Base-by-base conservation (phyloP, 2,888 invertebrate species). In the Cenopis cana region DNA sequence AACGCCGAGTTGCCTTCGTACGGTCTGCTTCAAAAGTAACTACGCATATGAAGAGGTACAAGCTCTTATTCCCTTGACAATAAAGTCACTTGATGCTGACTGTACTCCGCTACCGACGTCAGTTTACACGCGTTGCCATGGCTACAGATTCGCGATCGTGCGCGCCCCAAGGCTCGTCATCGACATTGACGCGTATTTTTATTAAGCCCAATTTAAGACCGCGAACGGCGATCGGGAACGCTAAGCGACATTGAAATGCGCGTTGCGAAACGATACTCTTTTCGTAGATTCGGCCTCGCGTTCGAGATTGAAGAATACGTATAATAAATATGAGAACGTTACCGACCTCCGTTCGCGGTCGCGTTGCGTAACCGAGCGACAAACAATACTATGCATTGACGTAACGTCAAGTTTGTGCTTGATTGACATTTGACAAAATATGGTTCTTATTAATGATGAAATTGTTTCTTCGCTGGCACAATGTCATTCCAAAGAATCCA, bases 301-400 rank as follows among this genome's bases (percentile, higher is more conserved):
- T 82, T 84, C 81, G 85, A 89, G 90, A 92, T 90, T 89, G 90
- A 92, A 91, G 92, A 92, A 91, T 91, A 91, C 90, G 89, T 91
- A 89, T 88, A 88, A 89, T 89, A 91, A 91, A 91, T 91, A 92
- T 90, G 91, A 91, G 93, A 92, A 90, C 91, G 89, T 85, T 90
- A 83, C 85, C 88, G 91, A 91, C 93, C 93, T 92, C 82, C 80
- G 85, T 90, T 92, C 89, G 91, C 91, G 93, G 93, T 89, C 93
- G 76, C 71, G 81, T 93, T 92, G 90, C 88, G 91, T 90, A 91
- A 93, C 84, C 80, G 76, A 80, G 79, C 85, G 87, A 89, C 89
- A 88, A 86, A 92, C 92, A 92, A 91, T 91, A 86, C 87, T 79
- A 81, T 75, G 75, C 74, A 67, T 77, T 86, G 82, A 85, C 83